Conservation (phyloP, 2,797 vertebrate genomes). For the Sebastes kiyomatsui region DNA sequence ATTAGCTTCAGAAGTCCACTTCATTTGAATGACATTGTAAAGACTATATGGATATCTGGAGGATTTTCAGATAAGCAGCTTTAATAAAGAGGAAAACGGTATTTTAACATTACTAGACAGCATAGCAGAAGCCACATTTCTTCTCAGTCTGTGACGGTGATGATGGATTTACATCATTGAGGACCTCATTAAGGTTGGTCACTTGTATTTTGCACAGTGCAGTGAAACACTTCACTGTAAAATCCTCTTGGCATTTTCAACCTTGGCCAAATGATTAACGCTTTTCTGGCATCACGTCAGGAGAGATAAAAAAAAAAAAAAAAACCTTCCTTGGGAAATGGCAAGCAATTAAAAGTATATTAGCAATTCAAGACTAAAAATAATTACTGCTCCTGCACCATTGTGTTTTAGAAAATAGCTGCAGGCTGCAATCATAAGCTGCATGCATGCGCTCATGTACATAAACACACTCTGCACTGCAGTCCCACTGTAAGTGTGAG, state of each 20-base stretch:
- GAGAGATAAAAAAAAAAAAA: constrained; percentile 43
- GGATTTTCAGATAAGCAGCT: background rate
- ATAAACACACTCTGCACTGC: background rate
- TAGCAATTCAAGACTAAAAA: constrained; percentile 75
- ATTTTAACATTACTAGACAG: background rate
- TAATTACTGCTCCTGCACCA: constrained; percentile 73
- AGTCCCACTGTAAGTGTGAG: background rate
- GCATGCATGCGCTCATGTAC: background rate
- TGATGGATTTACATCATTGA: background rate
- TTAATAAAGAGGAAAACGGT: background rate
- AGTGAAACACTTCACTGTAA: constrained; percentile 41
- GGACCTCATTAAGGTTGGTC: background rate
- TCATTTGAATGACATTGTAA: background rate
- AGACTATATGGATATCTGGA: background rate
- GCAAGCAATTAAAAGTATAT: constrained; percentile 79
- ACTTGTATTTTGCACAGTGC: background rate
- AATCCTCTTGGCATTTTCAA: constrained; percentile 59
- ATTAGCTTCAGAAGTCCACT: background rate
- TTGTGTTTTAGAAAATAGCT: constrained; percentile 75
- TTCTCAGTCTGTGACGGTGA: background rate
- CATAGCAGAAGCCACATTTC: background rate
- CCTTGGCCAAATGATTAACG: constrained; percentile 52
- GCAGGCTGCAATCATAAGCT: constrained; percentile 52
- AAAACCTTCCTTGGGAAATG: constrained; percentile 60
- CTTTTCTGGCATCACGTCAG: constrained; percentile 53